These are phyloP conservation scores for Ptiloglossa arizonensis DNA, from an alignment of 1,140 invertebrate genomes.

Conservation along the genomic window DNA sequence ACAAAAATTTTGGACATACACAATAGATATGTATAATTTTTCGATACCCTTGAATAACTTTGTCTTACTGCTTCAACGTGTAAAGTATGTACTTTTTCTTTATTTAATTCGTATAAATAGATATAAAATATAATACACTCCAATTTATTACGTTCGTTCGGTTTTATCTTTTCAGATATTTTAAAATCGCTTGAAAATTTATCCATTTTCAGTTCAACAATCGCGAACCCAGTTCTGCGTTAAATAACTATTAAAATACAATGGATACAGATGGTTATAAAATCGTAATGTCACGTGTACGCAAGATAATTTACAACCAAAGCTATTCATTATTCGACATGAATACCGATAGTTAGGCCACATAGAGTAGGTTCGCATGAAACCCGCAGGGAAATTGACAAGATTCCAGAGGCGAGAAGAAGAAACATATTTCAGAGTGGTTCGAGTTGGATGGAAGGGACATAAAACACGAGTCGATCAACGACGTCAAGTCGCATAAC, in stretches of 20 bases:
- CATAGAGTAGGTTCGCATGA: conserved; percentile 14
- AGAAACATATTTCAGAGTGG: conserved; percentile 45
- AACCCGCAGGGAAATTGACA: conserved; percentile 28
- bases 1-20: too few species aligned
- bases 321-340: conserved; percentile 42
- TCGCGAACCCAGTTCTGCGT: too few species aligned
- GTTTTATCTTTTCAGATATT: too few species aligned
- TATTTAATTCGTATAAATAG: too few species aligned
- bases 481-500: conserved; percentile 41
- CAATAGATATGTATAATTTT: too few species aligned
- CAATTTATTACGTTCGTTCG: too few species aligned
- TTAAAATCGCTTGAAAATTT: too few species aligned
- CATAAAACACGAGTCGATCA: conserved; percentile 56
- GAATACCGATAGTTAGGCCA: conserved; percentile 41
- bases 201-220: too few species aligned
- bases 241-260: background rate
- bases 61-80: too few species aligned
- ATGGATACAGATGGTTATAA: background rate
- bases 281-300: conserved; percentile 19
- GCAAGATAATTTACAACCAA: conserved; percentile 16
- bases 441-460: conserved; percentile 38
- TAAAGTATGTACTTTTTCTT: too few species aligned
- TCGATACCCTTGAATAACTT: too few species aligned
- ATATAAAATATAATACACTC: too few species aligned
- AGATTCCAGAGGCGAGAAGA: conserved; percentile 24